phyloP scores from a whole-genome alignment of 1,140 invertebrate species.

The Hylaeus volcanicus region DNA sequence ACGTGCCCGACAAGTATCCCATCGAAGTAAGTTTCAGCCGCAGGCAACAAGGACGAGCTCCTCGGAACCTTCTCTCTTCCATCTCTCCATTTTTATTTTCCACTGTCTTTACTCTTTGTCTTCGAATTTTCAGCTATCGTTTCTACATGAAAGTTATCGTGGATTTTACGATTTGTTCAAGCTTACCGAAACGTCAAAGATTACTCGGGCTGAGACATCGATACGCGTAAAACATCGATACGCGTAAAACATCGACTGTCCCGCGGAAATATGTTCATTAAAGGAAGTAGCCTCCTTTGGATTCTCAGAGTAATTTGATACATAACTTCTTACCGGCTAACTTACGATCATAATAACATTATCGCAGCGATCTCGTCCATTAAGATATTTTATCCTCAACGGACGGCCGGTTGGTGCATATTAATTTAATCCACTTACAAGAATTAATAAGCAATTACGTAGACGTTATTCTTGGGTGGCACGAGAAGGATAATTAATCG shows the following conservation, averaged over 20 bases:
- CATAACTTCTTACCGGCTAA: slow-evolving; percentile 11
- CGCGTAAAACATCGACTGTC: slow-evolving; percentile 17
- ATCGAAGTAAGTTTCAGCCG: slow-evolving; percentile 70
- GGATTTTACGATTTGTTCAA: too few relatives aligned
- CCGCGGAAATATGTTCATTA: neutral
- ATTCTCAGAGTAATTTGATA: slow-evolving; percentile 8
- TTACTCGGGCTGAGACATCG: neutral
- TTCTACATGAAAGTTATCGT: too few relatives aligned
- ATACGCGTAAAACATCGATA: slow-evolving; percentile 10
- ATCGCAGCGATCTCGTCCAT: slow-evolving; percentile 33
- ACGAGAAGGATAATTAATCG: slow-evolving; percentile 53
- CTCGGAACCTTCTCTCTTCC: neutral
- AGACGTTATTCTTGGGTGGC: slow-evolving; percentile 55
- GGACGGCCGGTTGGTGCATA: slow-evolving; percentile 40
- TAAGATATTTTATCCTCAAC: slow-evolving; percentile 32
- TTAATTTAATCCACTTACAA: slow-evolving; percentile 62
- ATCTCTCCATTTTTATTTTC: too few relatives aligned
- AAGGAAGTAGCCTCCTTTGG: neutral
- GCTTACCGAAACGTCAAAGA: neutral
- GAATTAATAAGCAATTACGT: slow-evolving; percentile 61
- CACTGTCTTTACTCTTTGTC: neutral
- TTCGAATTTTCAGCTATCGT: too few relatives aligned
- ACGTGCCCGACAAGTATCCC: slow-evolving; percentile 75
- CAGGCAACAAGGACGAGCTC: neutral
- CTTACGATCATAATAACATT: slow-evolving; percentile 29